These are phyloP conservation scores for Trematomus loennbergii DNA, from an alignment of 2,113 vertebrate species.

Conservation along the genomic window DNA sequence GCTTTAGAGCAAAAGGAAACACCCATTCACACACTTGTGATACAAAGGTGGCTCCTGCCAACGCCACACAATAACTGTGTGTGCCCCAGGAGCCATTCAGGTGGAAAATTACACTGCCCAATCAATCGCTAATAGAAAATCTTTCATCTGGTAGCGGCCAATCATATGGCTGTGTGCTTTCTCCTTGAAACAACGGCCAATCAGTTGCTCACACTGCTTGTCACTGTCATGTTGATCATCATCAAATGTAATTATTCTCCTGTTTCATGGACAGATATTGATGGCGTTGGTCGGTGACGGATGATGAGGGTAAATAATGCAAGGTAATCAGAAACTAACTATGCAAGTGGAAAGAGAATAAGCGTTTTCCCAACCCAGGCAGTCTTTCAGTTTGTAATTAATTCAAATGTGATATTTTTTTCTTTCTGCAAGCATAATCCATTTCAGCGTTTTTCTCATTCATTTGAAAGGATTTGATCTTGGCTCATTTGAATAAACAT, in stretches of 20 bases:
- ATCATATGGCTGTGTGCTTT: constrained; percentile 69
- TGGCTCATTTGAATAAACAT: constrained; percentile 83
- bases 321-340: constrained; percentile 67
- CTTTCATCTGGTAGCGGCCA: constrained; percentile 55
- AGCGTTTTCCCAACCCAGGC: constrained; percentile 29
- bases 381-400: constrained; percentile 72
- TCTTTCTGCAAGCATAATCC: constrained; percentile 66
- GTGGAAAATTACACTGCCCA: constrained; percentile 80
- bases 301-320: constrained; percentile 58
- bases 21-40: constrained; percentile 40
- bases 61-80: constrained; percentile 64
- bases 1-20: constrained; percentile 34
- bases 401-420: constrained; percentile 73
- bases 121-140: constrained; percentile 78
- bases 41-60: constrained; percentile 51
- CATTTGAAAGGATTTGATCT: constrained; percentile 72
- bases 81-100: constrained; percentile 57
- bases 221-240: constrained; percentile 64
- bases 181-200: constrained; percentile 62
- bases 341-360: constrained; percentile 36
- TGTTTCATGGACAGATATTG: constrained; percentile 65
- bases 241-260: constrained; percentile 74
- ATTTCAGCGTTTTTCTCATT: constrained; percentile 71
- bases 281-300: constrained; percentile 52
- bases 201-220: constrained; percentile 63